These are phyloP conservation scores for Sebastes flavidus DNA, from an alignment of 2,797 vertebrate species.

Conservation along the genomic window DNA sequence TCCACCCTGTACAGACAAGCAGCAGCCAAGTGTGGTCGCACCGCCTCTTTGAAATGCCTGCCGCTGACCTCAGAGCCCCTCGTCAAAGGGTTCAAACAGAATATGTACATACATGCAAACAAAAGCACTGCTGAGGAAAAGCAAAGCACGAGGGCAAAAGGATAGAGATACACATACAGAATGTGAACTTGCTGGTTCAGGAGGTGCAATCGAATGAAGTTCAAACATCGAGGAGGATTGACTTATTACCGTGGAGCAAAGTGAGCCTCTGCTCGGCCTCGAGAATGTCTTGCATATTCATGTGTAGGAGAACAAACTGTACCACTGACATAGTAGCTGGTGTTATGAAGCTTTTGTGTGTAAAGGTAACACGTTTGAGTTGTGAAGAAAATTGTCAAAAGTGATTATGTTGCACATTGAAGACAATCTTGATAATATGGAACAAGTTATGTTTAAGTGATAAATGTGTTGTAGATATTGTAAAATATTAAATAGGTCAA, in stretches of 20 bases:
- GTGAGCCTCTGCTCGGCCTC: slow-evolving; percentile 36
- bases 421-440: slow-evolving; percentile 68
- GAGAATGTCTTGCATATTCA: slow-evolving; percentile 51
- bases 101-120: slow-evolving; percentile 41
- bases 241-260: slow-evolving; percentile 34
- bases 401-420: slow-evolving; percentile 68
- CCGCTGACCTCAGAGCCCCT: slow-evolving; percentile 50
- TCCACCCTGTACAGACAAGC: neutral
- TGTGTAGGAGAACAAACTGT: slow-evolving; percentile 50
- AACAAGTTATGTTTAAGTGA: slow-evolving; percentile 60
- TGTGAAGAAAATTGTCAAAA: slow-evolving; percentile 55
- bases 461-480: slow-evolving; percentile 82
- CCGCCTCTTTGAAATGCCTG: slow-evolving; percentile 36
- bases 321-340: slow-evolving; percentile 42
- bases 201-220: slow-evolving; percentile 73
- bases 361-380: slow-evolving; percentile 30
- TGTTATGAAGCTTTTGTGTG: slow-evolving; percentile 71
- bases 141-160: slow-evolving; percentile 28
- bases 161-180: slow-evolving; percentile 22
- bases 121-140: slow-evolving; percentile 50
- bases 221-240: slow-evolving; percentile 46
- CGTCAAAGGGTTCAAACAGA: slow-evolving; percentile 36
- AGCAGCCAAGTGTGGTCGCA: slow-evolving; percentile 14
- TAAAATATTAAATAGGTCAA: slow-evolving; percentile 80
- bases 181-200: slow-evolving; percentile 59